Evolutionary conservation across 2,888 invertebrate genomes (phyloP).

Genomic region (Gibbula magus): DNA sequence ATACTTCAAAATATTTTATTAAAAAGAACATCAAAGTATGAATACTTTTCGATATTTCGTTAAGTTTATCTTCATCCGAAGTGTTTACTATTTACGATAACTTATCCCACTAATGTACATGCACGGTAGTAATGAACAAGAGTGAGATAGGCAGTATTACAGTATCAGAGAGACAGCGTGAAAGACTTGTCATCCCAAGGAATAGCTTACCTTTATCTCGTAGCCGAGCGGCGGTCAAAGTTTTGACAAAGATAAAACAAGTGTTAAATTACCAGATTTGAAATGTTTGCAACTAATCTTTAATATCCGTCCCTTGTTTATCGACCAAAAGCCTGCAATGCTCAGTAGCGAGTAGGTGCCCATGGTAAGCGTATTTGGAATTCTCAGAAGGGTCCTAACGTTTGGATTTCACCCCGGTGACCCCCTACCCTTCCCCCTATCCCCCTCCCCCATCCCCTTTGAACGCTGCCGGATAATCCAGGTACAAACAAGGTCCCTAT

Average conservation of each 20-base stretch:
- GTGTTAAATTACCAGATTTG: constrained; percentile 15
- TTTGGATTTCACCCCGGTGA: constrained; percentile 5
- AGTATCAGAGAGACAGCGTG: background rate
- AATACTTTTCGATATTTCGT: no score
- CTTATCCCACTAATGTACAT: no score
- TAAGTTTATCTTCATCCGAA: no score
- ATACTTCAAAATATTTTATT: no score
- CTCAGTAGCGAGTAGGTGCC: background rate
- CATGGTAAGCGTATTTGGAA: background rate
- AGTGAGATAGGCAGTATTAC: no score
- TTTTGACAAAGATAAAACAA: constrained; percentile 13
- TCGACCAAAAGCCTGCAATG: background rate
- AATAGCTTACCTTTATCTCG: constrained; percentile 8
- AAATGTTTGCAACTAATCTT: constrained; percentile 8
- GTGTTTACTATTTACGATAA: no score
- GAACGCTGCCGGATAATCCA: background rate
- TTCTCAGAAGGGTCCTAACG: background rate
- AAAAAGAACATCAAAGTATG: no score
- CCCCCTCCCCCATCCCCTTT: no score
- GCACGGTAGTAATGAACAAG: no score
- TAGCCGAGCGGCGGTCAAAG: background rate
- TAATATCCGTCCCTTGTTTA: constrained; percentile 11
- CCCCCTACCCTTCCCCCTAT: background rate
- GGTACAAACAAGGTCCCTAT: background rate
- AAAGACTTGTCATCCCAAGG: background rate